Conservation (phyloP, 2,888 invertebrate genomes). For the Lapara coniferarum region DNA sequence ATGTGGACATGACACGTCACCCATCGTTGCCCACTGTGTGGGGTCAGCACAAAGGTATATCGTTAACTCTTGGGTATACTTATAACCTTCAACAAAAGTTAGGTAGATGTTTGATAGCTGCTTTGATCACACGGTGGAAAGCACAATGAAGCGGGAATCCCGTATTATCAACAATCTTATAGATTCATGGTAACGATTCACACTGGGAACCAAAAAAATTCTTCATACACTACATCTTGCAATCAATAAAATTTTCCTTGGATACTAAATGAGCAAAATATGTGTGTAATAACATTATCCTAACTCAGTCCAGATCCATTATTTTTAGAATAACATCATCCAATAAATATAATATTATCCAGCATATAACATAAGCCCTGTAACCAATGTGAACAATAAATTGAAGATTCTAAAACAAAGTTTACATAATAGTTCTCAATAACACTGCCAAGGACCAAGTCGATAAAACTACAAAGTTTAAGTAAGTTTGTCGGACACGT, state of each 20-base stretch:
- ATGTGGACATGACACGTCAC: conserved; percentile 31
- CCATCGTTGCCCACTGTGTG: background rate
- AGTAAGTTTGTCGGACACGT: conserved; percentile 11
- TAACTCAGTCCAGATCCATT: background rate
- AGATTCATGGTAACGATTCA: no score
- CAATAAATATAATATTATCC: background rate
- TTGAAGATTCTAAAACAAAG: background rate
- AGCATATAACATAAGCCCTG: background rate
- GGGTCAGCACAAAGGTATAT: background rate
- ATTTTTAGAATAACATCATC: background rate
- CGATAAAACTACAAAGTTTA: conserved; percentile 5
- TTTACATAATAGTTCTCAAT: conserved; percentile 12
- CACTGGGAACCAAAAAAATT: background rate
- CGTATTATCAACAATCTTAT: no score
- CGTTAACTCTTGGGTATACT: no score
- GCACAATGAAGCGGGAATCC: no score
- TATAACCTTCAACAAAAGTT: no score
- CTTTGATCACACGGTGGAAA: no score
- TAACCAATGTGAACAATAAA: background rate
- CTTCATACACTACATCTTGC: background rate
- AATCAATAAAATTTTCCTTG: no score
- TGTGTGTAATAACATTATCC: background rate
- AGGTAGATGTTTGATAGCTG: no score
- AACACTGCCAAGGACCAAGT: conserved; percentile 3
- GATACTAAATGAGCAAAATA: background rate